Evolutionary conservation across 2,797 vertebrate genomes (phyloP).

Genomic region (Chelonia mydas): DNA sequence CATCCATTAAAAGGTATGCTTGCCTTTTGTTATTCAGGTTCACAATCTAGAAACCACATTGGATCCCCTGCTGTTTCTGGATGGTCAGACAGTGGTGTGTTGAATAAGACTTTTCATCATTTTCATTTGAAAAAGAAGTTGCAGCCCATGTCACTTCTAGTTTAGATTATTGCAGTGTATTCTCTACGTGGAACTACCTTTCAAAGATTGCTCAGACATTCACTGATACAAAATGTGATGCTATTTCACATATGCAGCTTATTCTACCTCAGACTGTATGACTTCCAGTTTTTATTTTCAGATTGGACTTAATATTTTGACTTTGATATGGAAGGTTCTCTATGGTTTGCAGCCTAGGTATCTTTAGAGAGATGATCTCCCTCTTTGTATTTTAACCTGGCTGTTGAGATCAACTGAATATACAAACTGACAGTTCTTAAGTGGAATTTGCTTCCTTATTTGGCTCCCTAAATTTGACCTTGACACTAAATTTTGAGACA

Average conservation of each 20-base stretch:
- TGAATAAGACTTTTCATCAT: background rate
- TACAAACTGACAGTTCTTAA: background rate
- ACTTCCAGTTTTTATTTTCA: background rate
- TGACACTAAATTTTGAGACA: background rate
- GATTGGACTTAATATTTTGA: background rate
- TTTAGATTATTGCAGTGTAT: background rate
- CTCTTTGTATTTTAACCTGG: background rate
- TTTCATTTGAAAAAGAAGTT: background rate
- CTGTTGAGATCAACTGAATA: background rate
- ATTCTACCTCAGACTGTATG: background rate
- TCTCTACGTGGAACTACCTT: background rate
- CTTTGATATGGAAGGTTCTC: background rate
- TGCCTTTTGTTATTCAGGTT: background rate
- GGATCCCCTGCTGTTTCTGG: background rate
- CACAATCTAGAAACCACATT: background rate
- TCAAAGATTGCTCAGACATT: background rate
- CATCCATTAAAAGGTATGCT: background rate
- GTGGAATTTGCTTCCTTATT: background rate
- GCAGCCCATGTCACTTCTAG: background rate
- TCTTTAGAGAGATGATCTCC: background rate
- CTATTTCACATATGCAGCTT: background rate
- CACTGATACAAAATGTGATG: background rate
- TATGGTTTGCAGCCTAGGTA: background rate
- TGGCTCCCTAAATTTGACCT: background rate
- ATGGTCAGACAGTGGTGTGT: background rate